Evolutionary conservation across 1,140 invertebrate genomes (phyloP), one percentile per base, ranked within the genome.

Genomic region (Zophobas morio): DNA sequence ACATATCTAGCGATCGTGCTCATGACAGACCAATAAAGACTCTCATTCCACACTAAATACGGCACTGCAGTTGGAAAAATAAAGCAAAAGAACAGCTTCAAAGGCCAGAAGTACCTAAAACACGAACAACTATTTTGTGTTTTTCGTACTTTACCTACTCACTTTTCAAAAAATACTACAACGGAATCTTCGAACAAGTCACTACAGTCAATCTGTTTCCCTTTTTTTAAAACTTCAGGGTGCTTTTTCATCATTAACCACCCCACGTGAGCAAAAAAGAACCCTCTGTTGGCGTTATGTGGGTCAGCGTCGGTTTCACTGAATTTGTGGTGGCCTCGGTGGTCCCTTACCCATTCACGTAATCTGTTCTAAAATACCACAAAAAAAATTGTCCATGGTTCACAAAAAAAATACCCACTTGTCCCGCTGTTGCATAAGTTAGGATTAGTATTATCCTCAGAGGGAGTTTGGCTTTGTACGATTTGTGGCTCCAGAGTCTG

Each of bases 311-410:
- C 74, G 1, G 82, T 81, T 49, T 83, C 82, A 32, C 94, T 94
- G 85, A 93, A 97, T 86, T 97, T 97, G 84, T 97, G 96, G 85
- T 98, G 96, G 0, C 96, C 94, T 77, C 96, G 89, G 84, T 98
- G 96, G 86, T 98, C 96, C 57, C 92, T 88, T 0, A 93, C 93
- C 93, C 93, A 94, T 82, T 94, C 92, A 81, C 91, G 92, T 39
- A 94, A 89, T 76, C 92, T 91, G 84, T 94, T 93, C 87, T 91
- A 86, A 93, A 94, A 84, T 37, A 20, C 39, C 34, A 33, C 54
- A 47, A 57, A 32, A 56, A 42, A 57, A 57, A 39, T 6, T 66
- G 46, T 56, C 66, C 39, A 20, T 46, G 3, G 42, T 4, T 4
- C 3, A 46, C 6, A 8, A 46, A 8, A 46, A 46, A 46, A 46